Percentiles rank a stretch among this genome's conserved stretches.
phyloP scores from a whole-genome alignment of 2,113 vertebrate species.

The Proterorhinus semilunaris region DNA sequence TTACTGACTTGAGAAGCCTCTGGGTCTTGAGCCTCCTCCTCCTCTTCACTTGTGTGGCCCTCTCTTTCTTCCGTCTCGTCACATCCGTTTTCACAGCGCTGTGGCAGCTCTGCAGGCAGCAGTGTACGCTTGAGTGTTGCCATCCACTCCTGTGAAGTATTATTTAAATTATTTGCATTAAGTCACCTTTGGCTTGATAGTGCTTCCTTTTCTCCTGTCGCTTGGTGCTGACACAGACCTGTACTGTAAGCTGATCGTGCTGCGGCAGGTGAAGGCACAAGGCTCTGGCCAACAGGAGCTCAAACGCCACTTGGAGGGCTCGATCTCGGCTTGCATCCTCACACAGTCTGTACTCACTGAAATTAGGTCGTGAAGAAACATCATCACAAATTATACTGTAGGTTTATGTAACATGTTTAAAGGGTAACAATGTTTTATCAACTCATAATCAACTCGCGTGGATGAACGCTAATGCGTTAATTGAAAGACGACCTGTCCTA shows the following conservation, averaged over 20 bases:
- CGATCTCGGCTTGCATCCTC: constrained; percentile 64
- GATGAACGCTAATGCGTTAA: no score
- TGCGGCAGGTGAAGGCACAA: constrained; percentile 73
- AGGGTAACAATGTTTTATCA: no score
- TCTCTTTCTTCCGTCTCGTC: background rate
- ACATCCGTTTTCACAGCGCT: background rate
- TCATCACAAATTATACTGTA: no score
- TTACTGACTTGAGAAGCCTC: background rate
- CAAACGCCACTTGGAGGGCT: constrained; percentile 75
- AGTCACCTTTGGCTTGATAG: background rate
- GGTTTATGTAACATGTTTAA: no score
- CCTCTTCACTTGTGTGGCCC: constrained; percentile 18
- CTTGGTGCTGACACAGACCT: constrained; percentile 10
- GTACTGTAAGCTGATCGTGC: constrained; percentile 49
- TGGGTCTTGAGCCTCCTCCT: constrained; percentile 12
- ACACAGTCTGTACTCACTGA: constrained; percentile 76
- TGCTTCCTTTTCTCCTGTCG: background rate
- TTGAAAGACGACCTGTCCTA: no score
- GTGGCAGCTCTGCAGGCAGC: background rate
- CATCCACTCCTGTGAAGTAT: constrained; percentile 41
- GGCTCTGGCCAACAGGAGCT: constrained; percentile 82
- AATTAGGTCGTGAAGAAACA: background rate
- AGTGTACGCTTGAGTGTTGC: constrained; percentile 57
- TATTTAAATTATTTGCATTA: background rate
- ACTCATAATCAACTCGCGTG: no score